A percentile compares a stretch with the other conserved stretches of the same genome.
phyloP scores from a whole-genome alignment of 2,888 invertebrate species.

The Agonopterix arenella region DNA sequence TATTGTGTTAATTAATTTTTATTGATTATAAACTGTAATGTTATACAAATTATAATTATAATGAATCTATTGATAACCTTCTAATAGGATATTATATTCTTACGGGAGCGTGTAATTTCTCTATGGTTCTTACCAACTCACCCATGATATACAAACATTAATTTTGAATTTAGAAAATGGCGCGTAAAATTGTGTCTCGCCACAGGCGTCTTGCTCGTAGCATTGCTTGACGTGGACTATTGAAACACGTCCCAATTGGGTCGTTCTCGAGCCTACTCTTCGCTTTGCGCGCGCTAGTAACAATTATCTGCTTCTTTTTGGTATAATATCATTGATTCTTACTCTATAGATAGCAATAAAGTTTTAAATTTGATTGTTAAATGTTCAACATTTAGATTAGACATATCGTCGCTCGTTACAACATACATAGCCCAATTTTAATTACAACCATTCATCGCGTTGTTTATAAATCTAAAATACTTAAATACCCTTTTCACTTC shows the following conservation, averaged over 20 bases:
- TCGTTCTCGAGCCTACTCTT: too few species aligned
- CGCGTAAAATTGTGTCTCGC: not conserved
- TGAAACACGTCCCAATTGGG: too few species aligned
- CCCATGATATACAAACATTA: too few species aligned
- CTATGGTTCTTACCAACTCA: too few species aligned
- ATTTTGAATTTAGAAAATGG: too few species aligned
- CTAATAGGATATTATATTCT: not conserved
- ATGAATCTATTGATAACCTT: not conserved
- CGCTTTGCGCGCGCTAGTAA: too few species aligned
- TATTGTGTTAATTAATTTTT: not conserved
- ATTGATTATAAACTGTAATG: not conserved
- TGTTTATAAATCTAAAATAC: slow-evolving; percentile 15
- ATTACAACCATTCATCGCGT: too few species aligned
- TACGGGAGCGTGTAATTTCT: too few species aligned
- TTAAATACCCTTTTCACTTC: slow-evolving; percentile 52
- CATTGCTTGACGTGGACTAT: too few species aligned
- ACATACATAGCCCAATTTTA: slow-evolving; percentile 1
- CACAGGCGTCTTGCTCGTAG: not conserved
- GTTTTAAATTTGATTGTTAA: not conserved
- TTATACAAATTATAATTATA: not conserved
- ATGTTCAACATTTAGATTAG: slow-evolving; percentile 5
- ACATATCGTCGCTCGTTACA: slow-evolving; percentile 8
- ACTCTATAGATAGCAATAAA: not conserved
- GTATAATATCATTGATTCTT: not conserved
- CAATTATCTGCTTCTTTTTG: too few species aligned